These are phyloP conservation scores for Arrhopalites spinosus DNA, from an alignment of 2,888 invertebrate species.

Conservation along the genomic window DNA sequence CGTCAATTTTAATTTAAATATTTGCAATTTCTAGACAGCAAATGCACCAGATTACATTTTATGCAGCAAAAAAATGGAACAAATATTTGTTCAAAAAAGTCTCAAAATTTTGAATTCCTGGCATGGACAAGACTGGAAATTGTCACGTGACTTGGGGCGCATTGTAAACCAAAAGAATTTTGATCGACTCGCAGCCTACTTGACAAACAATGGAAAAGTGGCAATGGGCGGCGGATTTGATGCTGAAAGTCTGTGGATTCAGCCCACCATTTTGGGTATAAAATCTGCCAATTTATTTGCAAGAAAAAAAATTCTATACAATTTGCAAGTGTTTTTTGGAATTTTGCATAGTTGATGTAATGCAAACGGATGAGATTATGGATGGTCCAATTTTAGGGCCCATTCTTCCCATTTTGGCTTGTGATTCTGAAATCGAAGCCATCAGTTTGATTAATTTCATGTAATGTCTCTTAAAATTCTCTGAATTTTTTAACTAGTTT, in stretches of 20 bases:
- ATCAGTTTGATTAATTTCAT: conserved; percentile 78
- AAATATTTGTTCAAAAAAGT: conserved; percentile 69
- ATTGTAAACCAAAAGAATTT: conserved; percentile 87
- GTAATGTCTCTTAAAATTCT: conserved; percentile 20
- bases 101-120: conserved; percentile 74
- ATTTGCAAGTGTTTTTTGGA: no score
- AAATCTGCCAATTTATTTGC: no score
- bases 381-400: conserved; percentile 95
- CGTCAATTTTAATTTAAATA: background rate
- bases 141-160: conserved; percentile 73
- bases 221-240: conserved; percentile 81
- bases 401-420: conserved; percentile 83
- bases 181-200: conserved; percentile 60
- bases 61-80: conserved; percentile 77
- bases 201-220: conserved; percentile 60
- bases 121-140: conserved; percentile 80
- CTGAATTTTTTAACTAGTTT: background rate
- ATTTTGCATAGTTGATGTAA: conserved; percentile 43
- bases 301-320: no score
- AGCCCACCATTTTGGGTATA: conserved; percentile 74
- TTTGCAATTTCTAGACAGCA: conserved; percentile 71
- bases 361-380: conserved; percentile 59
- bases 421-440: conserved; percentile 84
- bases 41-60: conserved; percentile 93
- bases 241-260: conserved; percentile 75